Evolutionary conservation across 2,797 vertebrate species (phyloP).

Genomic region (Poecilia picta): DNA sequence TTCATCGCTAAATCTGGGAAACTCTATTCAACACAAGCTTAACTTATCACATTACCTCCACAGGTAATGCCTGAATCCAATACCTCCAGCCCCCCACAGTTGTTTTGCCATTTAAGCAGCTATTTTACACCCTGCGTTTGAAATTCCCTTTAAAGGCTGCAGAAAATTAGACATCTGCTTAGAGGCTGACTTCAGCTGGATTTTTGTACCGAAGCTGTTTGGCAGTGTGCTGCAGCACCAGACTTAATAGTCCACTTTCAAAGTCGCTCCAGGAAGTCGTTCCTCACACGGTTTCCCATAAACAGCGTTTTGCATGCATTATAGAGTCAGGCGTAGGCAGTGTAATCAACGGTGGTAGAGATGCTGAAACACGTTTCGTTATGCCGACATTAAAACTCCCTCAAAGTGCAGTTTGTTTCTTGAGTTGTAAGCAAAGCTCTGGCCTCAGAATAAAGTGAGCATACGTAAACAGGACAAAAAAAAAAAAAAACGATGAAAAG

Average conservation of each 20-base stretch:
- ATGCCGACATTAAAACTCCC: conserved; percentile 37
- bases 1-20: not conserved
- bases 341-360: conserved; percentile 41
- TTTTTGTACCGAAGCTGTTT: conserved; percentile 35
- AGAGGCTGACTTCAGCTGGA: conserved; percentile 1
- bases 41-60: not conserved
- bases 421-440: conserved; percentile 50
- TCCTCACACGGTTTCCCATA: conserved; percentile 42
- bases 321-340: conserved; percentile 26
- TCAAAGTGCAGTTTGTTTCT: conserved; percentile 29
- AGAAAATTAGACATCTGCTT: conserved; percentile 30
- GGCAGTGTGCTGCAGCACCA: conserved; percentile 4
- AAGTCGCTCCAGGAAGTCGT: conserved; percentile 37
- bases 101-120: conserved; percentile 2
- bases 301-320: conserved; percentile 52
- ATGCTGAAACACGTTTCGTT: conserved; percentile 26
- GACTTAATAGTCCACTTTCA: conserved; percentile 44
- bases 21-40: not conserved
- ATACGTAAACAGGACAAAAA: conserved; percentile 40
- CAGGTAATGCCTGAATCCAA: not conserved
- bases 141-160: not conserved
- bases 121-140: not conserved
- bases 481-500: conserved; percentile 6
- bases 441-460: conserved; percentile 44
- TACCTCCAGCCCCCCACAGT: not conserved